Conservation (phyloP, 2,888 invertebrate species). For the Malthinus seriepunctatus region DNA sequence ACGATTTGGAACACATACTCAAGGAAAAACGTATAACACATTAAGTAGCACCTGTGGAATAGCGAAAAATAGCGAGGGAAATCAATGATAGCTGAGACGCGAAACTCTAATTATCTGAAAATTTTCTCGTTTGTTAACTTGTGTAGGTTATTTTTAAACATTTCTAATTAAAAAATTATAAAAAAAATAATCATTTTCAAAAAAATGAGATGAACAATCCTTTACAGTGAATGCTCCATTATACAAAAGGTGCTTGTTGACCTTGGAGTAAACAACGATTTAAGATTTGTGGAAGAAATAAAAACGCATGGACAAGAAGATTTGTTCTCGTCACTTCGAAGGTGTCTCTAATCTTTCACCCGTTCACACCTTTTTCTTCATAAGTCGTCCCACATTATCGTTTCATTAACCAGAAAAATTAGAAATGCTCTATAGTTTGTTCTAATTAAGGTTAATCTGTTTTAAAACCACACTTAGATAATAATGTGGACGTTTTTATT, state of each 20-base stretch:
- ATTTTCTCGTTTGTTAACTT: too few relatives aligned
- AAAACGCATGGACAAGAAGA: conserved; percentile 17
- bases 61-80: too few relatives aligned
- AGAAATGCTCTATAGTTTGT: neutral
- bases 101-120: too few relatives aligned
- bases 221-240: conserved; percentile 5
- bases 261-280: conserved; percentile 18
- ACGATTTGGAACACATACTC: too few relatives aligned
- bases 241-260: conserved; percentile 1
- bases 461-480: too few relatives aligned
- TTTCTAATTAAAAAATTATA: too few relatives aligned
- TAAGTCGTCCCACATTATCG: conserved; percentile 10
- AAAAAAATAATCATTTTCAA: neutral
- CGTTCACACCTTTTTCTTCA: conserved; percentile 10
- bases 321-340: conserved; percentile 20
- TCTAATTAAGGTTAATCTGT: too few relatives aligned
- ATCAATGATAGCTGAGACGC: too few relatives aligned
- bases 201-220: neutral
- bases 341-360: conserved; percentile 21
- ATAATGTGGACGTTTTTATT: too few relatives aligned
- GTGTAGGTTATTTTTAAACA: too few relatives aligned
- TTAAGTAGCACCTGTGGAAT: too few relatives aligned
- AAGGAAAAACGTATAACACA: too few relatives aligned
- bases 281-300: conserved; percentile 23
- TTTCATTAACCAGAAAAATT: conserved; percentile 1